Evolutionary conservation across 2,888 invertebrate species (phyloP), one percentile per base, ranked within the genome.

Genomic region (Nycteola revayana): DNA sequence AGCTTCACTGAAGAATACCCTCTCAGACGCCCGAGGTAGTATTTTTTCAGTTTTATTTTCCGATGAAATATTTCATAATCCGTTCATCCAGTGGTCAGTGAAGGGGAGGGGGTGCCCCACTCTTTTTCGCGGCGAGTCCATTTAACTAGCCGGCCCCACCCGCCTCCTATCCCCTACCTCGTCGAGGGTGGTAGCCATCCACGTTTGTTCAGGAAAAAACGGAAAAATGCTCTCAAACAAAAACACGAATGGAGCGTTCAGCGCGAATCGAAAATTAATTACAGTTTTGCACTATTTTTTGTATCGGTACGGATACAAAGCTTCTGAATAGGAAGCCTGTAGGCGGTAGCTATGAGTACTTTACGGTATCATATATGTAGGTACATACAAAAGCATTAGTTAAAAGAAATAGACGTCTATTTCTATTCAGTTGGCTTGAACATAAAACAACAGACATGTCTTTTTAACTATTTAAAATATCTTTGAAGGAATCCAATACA

Each of bases 191-290:
- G 68, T 36, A 32, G 46, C 63, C 60, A 67, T 71, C 66, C 77
- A 79, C 77, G 76, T 75, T 82, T 76, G 76, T 78, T 66, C 77
- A 70, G 66, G 56, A 54, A 64, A 67, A 60, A 69, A 59, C 54
- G 69, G 60, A 74, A 78, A 78, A 79, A 73, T 62, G 56, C 60
- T 59, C 50, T 60, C 66, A 66, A 78, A 79, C 69, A 80, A 81
- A 79, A 80, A 74, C 60, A 73, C 60, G 66, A 69, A 57, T 63
- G 59, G 63, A 65, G 55, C 72, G 71, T 69, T 72, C 74, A 72
- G 67, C 66, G 73, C 65, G 77, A 78, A 81, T 81, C 72, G 78
- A 78, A 83, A 81, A 80, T 83, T 84, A 84, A 85, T 83, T 82
- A 80, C 71, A 66, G 72, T 66, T 69, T 65, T 58, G 58, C 64